A percentile compares a stretch with the other conserved stretches of the same genome.
Conservation (phyloP, 1,140 invertebrate species). For the Anoplophora glabripennis region DNA sequence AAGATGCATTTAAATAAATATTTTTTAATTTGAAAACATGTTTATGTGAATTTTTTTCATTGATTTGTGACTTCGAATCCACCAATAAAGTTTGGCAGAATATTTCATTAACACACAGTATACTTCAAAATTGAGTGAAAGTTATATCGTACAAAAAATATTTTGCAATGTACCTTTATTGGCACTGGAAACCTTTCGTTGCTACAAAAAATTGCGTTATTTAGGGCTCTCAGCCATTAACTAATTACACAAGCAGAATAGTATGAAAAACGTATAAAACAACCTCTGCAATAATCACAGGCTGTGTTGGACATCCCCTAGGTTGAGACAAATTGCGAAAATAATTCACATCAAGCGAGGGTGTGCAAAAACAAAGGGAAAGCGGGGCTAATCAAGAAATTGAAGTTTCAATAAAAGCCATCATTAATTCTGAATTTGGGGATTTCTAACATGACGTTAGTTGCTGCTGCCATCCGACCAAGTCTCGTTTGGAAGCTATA, state of each 20-base stretch:
- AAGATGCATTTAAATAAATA: too few species aligned
- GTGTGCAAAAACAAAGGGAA: conserved; percentile 28
- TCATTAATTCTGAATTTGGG: conserved; percentile 54
- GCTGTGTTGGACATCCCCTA: conserved; percentile 13
- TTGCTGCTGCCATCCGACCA: conserved; percentile 26
- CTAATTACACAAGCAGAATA: neutral
- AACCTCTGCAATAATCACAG: neutral
- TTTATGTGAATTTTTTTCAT: too few species aligned
- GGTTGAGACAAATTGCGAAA: conserved; percentile 37
- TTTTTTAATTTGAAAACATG: too few species aligned
- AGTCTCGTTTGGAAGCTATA: conserved; percentile 17
- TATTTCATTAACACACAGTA: too few species aligned
- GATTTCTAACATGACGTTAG: conserved; percentile 41
- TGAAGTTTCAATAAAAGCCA: conserved; percentile 54
- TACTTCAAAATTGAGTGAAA: neutral
- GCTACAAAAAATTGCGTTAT: neutral
- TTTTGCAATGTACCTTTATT: too few species aligned
- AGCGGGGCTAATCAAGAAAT: conserved; percentile 52
- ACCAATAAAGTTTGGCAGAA: too few species aligned
- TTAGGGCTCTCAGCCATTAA: neutral
- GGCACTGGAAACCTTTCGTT: too few species aligned
- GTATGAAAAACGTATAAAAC: too few species aligned
- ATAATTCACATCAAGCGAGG: conserved; percentile 36
- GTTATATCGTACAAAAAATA: too few species aligned
- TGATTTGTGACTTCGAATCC: too few species aligned